Evolutionary conservation across 92 coral and sea anemone genomes (phyloP).

Genomic region (Paragorgia papillata): DNA sequence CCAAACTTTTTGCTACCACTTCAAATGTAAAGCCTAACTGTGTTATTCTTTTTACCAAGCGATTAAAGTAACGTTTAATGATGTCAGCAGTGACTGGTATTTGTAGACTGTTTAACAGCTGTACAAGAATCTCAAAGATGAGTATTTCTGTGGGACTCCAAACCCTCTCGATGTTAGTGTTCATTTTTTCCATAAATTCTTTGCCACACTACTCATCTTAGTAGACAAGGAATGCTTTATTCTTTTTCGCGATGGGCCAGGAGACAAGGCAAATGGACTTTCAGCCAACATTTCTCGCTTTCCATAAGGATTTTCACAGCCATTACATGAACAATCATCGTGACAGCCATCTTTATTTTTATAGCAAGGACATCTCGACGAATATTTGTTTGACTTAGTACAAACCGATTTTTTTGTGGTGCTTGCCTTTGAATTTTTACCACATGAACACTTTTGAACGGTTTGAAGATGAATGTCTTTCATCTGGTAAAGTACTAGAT

Average conservation of each 20-base stretch:
- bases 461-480: not conserved
- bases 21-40: conserved; percentile 6
- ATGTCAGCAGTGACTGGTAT: not conserved
- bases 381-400: not conserved
- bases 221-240: not conserved
- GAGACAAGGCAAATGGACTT: not conserved
- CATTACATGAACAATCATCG: not conserved
- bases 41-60: not conserved
- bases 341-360: conserved; percentile 7
- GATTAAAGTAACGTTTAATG: not conserved
- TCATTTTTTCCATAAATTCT: conserved; percentile 23
- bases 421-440: not conserved
- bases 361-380: conserved; percentile 18
- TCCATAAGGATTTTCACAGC: conserved; percentile 18
- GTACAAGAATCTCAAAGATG: conserved; percentile 1
- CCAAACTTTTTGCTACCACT: not conserved
- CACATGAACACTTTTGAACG: conserved; percentile 4
- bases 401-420: not conserved
- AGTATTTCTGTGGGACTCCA: conserved; percentile 24
- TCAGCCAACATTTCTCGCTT: not conserved
- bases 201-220: not conserved
- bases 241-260: not conserved
- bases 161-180: too few species aligned
- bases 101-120: not conserved
- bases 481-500: too few species aligned